Evolutionary conservation across 2,888 invertebrate genomes (phyloP).

Genomic region (Baronia brevicornis): DNA sequence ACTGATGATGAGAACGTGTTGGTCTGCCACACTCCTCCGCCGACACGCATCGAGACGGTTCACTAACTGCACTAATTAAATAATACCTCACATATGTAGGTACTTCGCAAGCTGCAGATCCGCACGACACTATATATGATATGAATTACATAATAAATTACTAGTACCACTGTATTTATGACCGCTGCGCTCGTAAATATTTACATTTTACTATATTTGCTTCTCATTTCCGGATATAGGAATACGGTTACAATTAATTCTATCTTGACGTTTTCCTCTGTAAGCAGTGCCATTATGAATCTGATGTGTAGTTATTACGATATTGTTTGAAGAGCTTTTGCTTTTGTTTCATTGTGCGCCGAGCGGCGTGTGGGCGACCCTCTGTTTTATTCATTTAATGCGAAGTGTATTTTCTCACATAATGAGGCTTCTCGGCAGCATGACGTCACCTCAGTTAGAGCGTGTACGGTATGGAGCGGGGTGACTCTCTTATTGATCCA

Average conservation of each 20-base stretch:
- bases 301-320: slow-evolving; percentile 20
- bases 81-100: slow-evolving; percentile 32
- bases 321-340: slow-evolving; percentile 36
- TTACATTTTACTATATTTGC: slow-evolving; percentile 23
- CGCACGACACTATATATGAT: slow-evolving; percentile 41
- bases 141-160: slow-evolving; percentile 25
- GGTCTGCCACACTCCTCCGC: slow-evolving; percentile 27
- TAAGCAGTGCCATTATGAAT: slow-evolving; percentile 24
- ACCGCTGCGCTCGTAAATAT: slow-evolving; percentile 18
- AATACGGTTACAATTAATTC: slow-evolving; percentile 24
- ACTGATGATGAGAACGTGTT: slow-evolving; percentile 35
- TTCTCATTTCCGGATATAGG: slow-evolving; percentile 26
- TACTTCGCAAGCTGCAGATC: slow-evolving; percentile 39
- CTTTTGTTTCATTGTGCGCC: slow-evolving; percentile 51
- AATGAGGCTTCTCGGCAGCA: slow-evolving; percentile 41
- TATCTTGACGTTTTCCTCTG: slow-evolving; percentile 21
- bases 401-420: slow-evolving; percentile 51
- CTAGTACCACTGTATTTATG: slow-evolving; percentile 21
- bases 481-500: slow-evolving; percentile 8
- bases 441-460: slow-evolving; percentile 26
- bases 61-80: slow-evolving; percentile 53
- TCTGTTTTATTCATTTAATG: slow-evolving; percentile 56
- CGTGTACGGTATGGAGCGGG: slow-evolving; percentile 14
- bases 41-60: slow-evolving; percentile 32
- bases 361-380: slow-evolving; percentile 58